phyloP scores from a whole-genome alignment of 2,888 invertebrate genomes.

The Pterobdella sp. region DNA sequence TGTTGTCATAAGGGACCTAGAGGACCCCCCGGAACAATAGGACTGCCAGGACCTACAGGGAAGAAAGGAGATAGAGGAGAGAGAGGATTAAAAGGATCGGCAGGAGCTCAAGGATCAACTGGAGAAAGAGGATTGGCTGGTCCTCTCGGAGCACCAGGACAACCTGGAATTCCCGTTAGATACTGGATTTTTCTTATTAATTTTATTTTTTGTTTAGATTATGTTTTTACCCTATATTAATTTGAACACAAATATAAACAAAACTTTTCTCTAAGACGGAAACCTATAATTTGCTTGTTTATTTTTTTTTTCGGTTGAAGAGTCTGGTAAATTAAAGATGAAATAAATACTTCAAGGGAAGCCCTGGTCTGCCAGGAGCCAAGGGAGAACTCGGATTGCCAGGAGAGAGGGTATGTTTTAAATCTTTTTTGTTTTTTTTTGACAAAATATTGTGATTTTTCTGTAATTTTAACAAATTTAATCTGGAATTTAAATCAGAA shows the following conservation, averaged over 20 bases:
- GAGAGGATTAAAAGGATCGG: constrained; percentile 22
- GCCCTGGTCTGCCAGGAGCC: constrained; percentile 18
- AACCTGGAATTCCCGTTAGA: constrained; percentile 30
- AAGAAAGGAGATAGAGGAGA: constrained; percentile 26
- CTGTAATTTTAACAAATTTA: too few relatives aligned
- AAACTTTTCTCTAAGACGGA: neutral
- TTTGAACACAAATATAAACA: neutral
- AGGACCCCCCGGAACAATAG: constrained; percentile 25
- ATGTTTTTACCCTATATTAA: neutral
- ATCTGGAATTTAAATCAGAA: too few relatives aligned
- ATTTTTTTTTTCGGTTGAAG: neutral
- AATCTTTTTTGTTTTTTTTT: neutral
- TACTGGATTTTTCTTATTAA: neutral
- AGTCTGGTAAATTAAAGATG: neutral
- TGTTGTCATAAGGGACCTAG: constrained; percentile 25
- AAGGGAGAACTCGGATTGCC: constrained; percentile 28
- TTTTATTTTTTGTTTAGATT: neutral
- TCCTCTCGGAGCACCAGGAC: constrained; percentile 27
- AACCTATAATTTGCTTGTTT: neutral
- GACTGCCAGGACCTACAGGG: constrained; percentile 17
- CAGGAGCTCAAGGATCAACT: constrained; percentile 24
- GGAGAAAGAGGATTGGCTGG: constrained; percentile 30
- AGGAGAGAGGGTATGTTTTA: constrained; percentile 26
- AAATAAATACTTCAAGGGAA: constrained; percentile 13
- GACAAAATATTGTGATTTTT: neutral